Conservation (phyloP, 2,113 vertebrate genomes). For the Climacteris rufus region DNA sequence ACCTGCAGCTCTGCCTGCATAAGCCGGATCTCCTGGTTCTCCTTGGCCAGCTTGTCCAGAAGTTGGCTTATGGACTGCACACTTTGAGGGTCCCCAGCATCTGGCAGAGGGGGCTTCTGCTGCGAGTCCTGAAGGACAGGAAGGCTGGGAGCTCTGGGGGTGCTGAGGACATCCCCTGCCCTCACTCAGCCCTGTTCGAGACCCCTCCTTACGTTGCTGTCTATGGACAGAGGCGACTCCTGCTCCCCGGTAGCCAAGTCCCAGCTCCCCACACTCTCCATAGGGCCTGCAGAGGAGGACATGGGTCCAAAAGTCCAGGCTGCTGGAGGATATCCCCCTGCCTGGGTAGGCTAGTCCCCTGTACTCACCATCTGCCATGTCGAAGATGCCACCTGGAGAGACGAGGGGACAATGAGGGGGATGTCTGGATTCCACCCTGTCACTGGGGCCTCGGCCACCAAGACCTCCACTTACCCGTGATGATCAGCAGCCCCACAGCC, state of each 20-base stretch:
- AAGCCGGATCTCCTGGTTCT: slow-evolving; percentile 79
- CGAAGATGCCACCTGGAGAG: slow-evolving; percentile 78
- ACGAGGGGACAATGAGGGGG: neutral
- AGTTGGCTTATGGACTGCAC: slow-evolving; percentile 70
- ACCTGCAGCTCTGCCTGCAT: slow-evolving; percentile 86
- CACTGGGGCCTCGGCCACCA: neutral
- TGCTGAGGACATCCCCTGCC: fast-evolving
- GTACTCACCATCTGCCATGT: slow-evolving; percentile 76
- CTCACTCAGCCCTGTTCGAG: neutral
- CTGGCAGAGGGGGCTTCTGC: neutral
- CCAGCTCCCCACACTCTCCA: slow-evolving; percentile 6
- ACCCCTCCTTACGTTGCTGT: neutral
- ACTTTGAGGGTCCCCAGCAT: neutral
- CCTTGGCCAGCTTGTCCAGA: slow-evolving; percentile 79
- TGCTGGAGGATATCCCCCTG: neutral
- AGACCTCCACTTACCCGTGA: slow-evolving; percentile 74
- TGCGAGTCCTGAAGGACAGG: slow-evolving; percentile 10
- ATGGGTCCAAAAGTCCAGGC: fast-evolving
- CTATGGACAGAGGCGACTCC: neutral
- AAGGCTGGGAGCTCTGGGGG: neutral
- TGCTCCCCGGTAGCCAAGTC: neutral
- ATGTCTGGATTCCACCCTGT: fast-evolving
- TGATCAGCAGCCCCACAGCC: slow-evolving; percentile 77
- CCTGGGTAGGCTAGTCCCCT: fast-evolving
- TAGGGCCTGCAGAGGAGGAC: neutral